Evolutionary conservation across 2,888 invertebrate species (phyloP), one percentile per base, ranked within the genome.

Genomic region (Eristalis intricaria): DNA sequence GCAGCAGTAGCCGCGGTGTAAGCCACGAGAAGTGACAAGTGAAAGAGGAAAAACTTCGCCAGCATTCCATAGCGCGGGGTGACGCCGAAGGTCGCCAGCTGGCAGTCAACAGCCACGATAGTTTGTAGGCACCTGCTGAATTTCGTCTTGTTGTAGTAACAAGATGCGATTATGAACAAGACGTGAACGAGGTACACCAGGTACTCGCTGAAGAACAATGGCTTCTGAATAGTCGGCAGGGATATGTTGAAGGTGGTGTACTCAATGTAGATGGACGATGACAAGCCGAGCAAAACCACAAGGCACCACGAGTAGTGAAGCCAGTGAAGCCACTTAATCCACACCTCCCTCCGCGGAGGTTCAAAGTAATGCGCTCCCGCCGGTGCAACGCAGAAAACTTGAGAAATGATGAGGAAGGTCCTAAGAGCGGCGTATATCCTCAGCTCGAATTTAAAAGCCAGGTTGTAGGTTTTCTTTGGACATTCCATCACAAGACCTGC

Each of bases 121-220:
- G 71, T 76, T 22, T 64, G 56, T 13, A 89, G 70, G 40, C 88
- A 88, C n/a, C 64, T 64, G 8, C 69, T 26, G 65, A 87, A 89
- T 4, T 40, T 84, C 4, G 74, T 66, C 32, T 80, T 88, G 1
- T 82, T 84, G 11, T 26, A 70, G 29, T 71, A 88, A n/a, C 81
- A 79, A 15, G 77, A 40, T 7, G 75, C 13, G 7, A 89, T 83
- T 1, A 90, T 75, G 22, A 85, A 82, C 1, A 89, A 38, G 11
- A 89, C 68, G 38, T 90, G 90, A 0, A 89, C 4, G 2, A 90
- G 63, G 73, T 87, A 89, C 5, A 89, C 73, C 0, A 90, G 1
- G 64, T 89, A 90, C 81, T 90, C 90, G 73, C 78, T 85, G 35
- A 89, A 88, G 82, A 82, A 90, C 0, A 90, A 29, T 4, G 89